A percentile compares a stretch with the other conserved stretches of the same genome.
phyloP scores from a whole-genome alignment of 2,888 invertebrate genomes.

The Labia minor region DNA sequence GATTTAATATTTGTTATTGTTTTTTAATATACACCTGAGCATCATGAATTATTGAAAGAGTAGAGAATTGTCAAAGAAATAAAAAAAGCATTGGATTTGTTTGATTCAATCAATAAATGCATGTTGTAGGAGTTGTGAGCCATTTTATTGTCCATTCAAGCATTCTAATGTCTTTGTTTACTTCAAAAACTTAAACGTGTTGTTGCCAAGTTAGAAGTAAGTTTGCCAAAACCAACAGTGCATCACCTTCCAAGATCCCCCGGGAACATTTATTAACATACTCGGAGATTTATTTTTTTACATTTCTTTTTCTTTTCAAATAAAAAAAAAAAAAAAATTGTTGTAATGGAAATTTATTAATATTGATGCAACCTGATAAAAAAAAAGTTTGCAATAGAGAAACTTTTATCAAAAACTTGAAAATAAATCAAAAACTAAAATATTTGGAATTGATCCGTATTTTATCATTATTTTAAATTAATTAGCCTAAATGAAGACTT shows the following conservation, averaged over 20 bases:
- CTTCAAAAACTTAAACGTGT: neutral
- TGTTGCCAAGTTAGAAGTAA: neutral
- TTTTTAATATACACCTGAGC: no score
- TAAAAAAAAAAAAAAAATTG: no score
- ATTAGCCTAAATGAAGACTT: no score
- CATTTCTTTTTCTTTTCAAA: no score
- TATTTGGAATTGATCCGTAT: no score
- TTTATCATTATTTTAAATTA: no score
- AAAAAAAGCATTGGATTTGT: neutral
- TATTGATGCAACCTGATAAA: no score
- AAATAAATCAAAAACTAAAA: no score
- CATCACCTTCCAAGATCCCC: neutral
- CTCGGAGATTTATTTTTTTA: neutral
- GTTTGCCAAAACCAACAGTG: neutral
- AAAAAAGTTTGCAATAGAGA: no score
- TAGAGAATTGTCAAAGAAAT: neutral
- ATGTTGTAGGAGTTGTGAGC: neutral
- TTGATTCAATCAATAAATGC: neutral
- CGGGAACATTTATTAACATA: neutral
- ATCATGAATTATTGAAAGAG: neutral
- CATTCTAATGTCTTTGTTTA: conserved; percentile 5
- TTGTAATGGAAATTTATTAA: no score
- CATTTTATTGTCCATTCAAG: neutral
- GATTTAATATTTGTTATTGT: neutral
- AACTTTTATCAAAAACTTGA: no score